Base-by-base conservation (phyloP, 2,888 invertebrate species). In the Brachyptera putata region DNA sequence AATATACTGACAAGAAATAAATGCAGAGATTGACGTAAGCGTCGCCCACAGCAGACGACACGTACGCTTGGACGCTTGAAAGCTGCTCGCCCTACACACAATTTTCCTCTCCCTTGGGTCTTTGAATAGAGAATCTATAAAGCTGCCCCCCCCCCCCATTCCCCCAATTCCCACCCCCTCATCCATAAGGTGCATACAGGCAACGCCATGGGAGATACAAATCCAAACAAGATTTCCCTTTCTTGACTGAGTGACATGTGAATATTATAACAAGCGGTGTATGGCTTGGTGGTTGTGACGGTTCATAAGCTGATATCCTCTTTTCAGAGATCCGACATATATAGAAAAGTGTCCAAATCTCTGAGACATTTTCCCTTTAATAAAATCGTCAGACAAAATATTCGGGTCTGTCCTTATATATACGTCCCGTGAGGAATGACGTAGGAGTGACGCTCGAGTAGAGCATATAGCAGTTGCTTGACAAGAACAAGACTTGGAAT, bases 221-320 rank as follows among this genome's bases (percentile, higher is more conserved):
- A 46, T 56, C 56, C 46, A 46, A 57, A 60, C 62, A 62, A 62
- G 62, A 59, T 60, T 60, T 60, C 53, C 62, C 62, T 62, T 46
- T 59, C 60, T 56, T 62, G 60, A 62, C 57, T 62, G 62, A 62
- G 62, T 62, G 62, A 62, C 62, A 55, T 50, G 48, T 61, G 60
- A 61, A 61, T 61, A 61, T 61, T 57, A 61, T 57, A 61, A 50
- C 36, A 53, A 57, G n/a, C n/a, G n/a, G n/a, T n/a, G n/a, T n/a
- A n/a, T n/a, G n/a, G n/a, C n/a, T n/a, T n/a, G n/a, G n/a, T n/a
- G n/a, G n/a, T n/a, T n/a, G n/a, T n/a, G n/a, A n/a, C 9, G 56
- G 49, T 57, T 61, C 60, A 61, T 61, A 61, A 61, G 56, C 60
- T 56, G 57, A 37, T 58, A 58, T 49, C 58, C 39, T 39, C 39